These are phyloP conservation scores for Amyelois transitella DNA, from an alignment of 1,140 invertebrate genomes.

Conservation along the genomic window DNA sequence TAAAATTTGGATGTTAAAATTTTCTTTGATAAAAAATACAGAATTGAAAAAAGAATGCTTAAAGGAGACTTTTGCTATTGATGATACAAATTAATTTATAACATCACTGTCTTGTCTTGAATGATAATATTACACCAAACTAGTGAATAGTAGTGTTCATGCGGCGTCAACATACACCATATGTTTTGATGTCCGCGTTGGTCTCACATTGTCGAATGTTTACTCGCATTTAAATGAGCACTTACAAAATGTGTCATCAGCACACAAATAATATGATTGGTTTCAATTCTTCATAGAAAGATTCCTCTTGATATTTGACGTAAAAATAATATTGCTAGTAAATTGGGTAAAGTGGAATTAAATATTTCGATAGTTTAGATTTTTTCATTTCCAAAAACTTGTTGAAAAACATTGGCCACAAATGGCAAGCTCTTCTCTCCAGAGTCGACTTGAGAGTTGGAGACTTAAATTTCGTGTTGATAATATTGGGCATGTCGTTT, in stretches of 20 bases:
- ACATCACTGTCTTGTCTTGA: background rate
- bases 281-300: constrained; percentile 13
- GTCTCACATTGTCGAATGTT: constrained; percentile 37
- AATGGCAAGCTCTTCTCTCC: constrained; percentile 33
- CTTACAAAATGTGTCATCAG: constrained; percentile 37
- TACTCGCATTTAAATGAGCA: constrained; percentile 44
- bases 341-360: constrained; percentile 18
- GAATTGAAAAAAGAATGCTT: too few species aligned
- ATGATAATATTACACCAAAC: background rate
- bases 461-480: constrained; percentile 40
- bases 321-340: constrained; percentile 13
- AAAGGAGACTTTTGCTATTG: background rate
- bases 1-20: too few species aligned
- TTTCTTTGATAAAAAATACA: too few species aligned
- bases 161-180: background rate
- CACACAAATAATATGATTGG: constrained; percentile 30
- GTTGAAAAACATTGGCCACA: constrained; percentile 46
- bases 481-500: constrained; percentile 18
- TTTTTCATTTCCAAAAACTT: constrained; percentile 38
- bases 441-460: constrained; percentile 17
- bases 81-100: background rate
- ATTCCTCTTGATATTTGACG: background rate
- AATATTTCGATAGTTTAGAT: constrained; percentile 15
- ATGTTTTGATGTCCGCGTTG: constrained; percentile 22
- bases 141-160: background rate